A percentile compares a stretch with the other conserved stretches of the same genome.
These are phyloP conservation scores for Drosophila kohkoa DNA, from an alignment of 1,140 invertebrate genomes.

Conservation along the genomic window DNA sequence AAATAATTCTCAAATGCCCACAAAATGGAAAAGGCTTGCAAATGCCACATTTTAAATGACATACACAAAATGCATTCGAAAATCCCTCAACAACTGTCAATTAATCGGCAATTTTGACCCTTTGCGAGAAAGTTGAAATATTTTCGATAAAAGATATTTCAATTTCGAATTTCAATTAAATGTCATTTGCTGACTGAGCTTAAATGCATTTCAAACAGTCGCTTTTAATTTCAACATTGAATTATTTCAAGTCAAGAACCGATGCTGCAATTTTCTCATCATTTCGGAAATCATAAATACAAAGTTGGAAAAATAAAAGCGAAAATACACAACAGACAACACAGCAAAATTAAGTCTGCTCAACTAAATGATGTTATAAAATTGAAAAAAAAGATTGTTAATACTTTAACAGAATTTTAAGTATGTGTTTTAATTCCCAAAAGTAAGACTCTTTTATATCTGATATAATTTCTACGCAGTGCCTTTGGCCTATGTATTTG, in stretches of 20 bases:
- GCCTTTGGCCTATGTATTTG: neutral
- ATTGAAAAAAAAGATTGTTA: too few relatives aligned
- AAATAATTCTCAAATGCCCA: constrained; percentile 5
- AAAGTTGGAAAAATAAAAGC: constrained; percentile 51
- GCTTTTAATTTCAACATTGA: too few relatives aligned
- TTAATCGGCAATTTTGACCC: neutral
- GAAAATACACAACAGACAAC: constrained; percentile 23
- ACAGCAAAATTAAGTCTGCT: neutral
- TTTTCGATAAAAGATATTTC: neutral
- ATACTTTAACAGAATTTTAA: too few relatives aligned
- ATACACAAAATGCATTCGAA: constrained; percentile 3
- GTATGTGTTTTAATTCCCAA: neutral
- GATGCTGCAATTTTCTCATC: constrained; percentile 63
- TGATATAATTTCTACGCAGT: neutral
- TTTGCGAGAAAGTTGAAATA: too few relatives aligned
- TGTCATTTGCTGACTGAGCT: neutral
- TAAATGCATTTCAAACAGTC: neutral
- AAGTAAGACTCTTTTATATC: too few relatives aligned
- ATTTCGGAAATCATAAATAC: constrained; percentile 64
- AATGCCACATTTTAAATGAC: neutral
- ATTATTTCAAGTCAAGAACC: constrained; percentile 45
- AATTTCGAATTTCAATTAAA: constrained; percentile 4
- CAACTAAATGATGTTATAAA: constrained; percentile 1
- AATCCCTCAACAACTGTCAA: neutral
- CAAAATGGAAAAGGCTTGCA: neutral